Base-by-base conservation (phyloP, 2,797 vertebrate species). In the Euphonia xanthogaster region DNA sequence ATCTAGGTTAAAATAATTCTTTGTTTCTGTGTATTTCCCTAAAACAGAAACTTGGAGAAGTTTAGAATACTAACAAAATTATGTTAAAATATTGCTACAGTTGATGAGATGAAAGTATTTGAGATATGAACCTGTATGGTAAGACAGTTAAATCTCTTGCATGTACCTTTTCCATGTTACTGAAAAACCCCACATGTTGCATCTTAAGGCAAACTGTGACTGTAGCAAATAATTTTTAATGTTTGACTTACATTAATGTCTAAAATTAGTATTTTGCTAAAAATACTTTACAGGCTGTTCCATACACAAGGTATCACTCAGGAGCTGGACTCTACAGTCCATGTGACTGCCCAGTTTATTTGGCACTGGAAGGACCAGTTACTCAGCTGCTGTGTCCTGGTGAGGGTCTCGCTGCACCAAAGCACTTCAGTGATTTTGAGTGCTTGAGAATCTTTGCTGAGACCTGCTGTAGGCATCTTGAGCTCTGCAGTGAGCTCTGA, bases 161-260 rank as follows among this genome's bases (percentile, higher is more conserved):
- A 20, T 33, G 27, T 4, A 24, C 48, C 6, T 47, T 84, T 68
- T 83, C 35, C 6, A 2, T 72, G 37, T 45, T 57, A 35, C 20
- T 44, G 12, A 40, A 47, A 86, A 80, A 23, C 0, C 9, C 40
- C 23, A 25, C 42, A 30, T 42, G 17, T 48, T 80, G 37, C 20
- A n/a, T 84, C 84, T 80, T 55, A 63, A 68, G 53, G 60, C 51
- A 62, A 55, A 62, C 55, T 50, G 24, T 90, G 53, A 72, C 54
- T 13, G 1, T 37, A 55, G 25, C 27, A 54, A 67, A 4, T 37
- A 57, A 35, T 35, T 76, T 73, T 82, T 72, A 75, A 70, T 68
- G 27, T 12, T 31, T 91, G 72, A 58, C 50, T 83, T 81, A 73
- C 3, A 57, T 12, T 54, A 55, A 74, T 30, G 13, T 23, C 76